Evolutionary conservation across 1,140 invertebrate genomes (phyloP), one percentile per base, ranked within the genome.

Genomic region (Platyura marginata): DNA sequence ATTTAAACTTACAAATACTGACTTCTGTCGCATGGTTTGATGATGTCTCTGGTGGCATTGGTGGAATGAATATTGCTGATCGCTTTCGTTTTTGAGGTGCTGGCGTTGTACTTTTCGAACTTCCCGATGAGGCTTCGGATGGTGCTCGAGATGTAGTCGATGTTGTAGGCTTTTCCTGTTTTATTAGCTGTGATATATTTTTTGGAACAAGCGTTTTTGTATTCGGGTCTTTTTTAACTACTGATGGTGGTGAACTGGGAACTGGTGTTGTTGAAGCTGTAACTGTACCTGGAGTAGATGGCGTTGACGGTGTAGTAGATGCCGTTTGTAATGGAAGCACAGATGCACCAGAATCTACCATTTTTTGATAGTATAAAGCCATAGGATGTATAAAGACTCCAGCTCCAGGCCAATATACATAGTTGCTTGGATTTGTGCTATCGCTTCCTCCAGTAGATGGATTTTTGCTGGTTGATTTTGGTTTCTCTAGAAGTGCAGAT

Each of bases 1-100:
- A 90, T 56, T 91, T 91, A 53, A 91, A 91, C 54, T 90, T 91
- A 56, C 87, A 90, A 54, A 90, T 91, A 59, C 83, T 88, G 34
- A 84, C 81, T 59, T 84, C 80, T 0, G 79, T 81, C 0, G 79
- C 76, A 0, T 79, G 79, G 49, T 80, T 80, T 9, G 77, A 74
- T 3, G 69, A 63, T 45, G 73, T 78, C 46, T 81, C 79, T 0
- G 71, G 64, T 0, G 79, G 79, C 58, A 82, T 74, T 0, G 80
- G 81, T 0, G 81, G 81, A 38, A 84, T 84, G 51, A 83, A 85
- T 42, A 85, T 84, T 0, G 81, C 81, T 0, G 79, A 83, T 1
- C 80, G 65, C 49, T 85, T 84, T 20, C 80, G 63, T 51, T 85
- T 85, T 0, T 72, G 72, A 3, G 75, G 20, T 8, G 22, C 25